Conservation (phyloP, 2,888 invertebrate genomes). For the Trachelus iudaicus region DNA sequence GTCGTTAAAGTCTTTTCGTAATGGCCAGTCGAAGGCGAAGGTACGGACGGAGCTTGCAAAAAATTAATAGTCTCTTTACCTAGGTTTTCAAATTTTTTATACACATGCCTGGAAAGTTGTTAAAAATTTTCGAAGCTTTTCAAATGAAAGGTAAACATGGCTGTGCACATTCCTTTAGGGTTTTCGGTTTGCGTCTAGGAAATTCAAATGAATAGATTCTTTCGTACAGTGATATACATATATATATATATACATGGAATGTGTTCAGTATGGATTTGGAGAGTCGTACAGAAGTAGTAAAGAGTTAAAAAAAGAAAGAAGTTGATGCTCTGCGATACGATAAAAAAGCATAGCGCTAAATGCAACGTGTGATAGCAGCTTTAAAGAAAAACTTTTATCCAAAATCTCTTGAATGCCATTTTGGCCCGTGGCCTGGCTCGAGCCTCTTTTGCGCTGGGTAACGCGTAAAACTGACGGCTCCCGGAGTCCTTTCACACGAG, state of each 20-base stretch:
- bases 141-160: not conserved
- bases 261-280: not conserved
- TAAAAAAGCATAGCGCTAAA: not conserved
- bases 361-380: not conserved
- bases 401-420: not conserved
- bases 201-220: not conserved
- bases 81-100: not conserved
- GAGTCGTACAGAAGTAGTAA: not conserved
- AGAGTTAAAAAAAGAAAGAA: not conserved
- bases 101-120: not conserved
- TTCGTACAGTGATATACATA: not conserved
- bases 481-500: constrained; percentile 5
- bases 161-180: not conserved
- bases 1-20: not conserved
- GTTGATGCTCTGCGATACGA: not conserved
- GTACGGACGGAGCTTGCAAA: not conserved
- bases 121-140: not conserved
- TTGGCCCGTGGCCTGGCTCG: not conserved
- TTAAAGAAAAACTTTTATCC: not conserved
- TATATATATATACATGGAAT: not conserved
- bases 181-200: not conserved
- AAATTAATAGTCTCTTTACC: not conserved
- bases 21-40: not conserved
- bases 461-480: not conserved
- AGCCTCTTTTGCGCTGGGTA: not conserved